These are phyloP conservation scores for Momotus momota DNA, from an alignment of 2,797 vertebrate species.

Conservation along the genomic window DNA sequence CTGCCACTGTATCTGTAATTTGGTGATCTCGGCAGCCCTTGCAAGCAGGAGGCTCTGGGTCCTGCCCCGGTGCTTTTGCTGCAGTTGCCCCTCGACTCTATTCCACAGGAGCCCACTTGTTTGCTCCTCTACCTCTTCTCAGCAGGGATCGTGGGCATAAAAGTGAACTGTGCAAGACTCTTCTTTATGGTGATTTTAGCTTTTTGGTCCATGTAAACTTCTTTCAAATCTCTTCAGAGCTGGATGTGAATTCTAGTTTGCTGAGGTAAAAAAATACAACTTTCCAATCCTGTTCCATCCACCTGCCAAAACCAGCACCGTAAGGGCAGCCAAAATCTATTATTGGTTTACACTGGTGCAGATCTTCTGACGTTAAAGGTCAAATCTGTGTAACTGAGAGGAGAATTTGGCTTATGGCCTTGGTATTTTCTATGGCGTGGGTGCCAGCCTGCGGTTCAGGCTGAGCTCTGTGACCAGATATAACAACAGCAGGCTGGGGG, in stretches of 20 bases:
- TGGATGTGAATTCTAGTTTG: constrained; percentile 5
- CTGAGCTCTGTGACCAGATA: not conserved
- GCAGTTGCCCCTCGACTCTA: not conserved
- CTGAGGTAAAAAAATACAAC: constrained; percentile 33
- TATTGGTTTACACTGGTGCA: constrained; percentile 38
- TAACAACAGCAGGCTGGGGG: not conserved
- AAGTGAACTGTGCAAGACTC: not conserved
- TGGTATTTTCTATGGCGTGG: not conserved
- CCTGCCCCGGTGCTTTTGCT: not conserved
- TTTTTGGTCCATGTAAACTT: constrained; percentile 1
- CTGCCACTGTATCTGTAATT: constrained; percentile 11
- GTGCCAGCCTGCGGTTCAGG: not conserved
- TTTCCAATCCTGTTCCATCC: not conserved
- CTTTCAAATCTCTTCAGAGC: constrained; percentile 7
- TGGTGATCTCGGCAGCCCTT: not conserved
- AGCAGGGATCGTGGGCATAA: not conserved
- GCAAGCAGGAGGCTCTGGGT: not conserved
- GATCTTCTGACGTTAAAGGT: constrained; percentile 1
- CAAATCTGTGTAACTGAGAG: constrained; percentile 16
- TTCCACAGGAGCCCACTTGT: not conserved
- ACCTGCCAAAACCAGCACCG: not conserved
- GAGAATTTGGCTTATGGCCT: constrained; percentile 38
- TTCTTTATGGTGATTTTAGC: not conserved
- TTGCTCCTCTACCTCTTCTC: not conserved
- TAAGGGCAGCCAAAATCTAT: constrained; percentile 54